Evolutionary conservation across 2,888 invertebrate genomes (phyloP).

Genomic region (Drosophila limbata): DNA sequence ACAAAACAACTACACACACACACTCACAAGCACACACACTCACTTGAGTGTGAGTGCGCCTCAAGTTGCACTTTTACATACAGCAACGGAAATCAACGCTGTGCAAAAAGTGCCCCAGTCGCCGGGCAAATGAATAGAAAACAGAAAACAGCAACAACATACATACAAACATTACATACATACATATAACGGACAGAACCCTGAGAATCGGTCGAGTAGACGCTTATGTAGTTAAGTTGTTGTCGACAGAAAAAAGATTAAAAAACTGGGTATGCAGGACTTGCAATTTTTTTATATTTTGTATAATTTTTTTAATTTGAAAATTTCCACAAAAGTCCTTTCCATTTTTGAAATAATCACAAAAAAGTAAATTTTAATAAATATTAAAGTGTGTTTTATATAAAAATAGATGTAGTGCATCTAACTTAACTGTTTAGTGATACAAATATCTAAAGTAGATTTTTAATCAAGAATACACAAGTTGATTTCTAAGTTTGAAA

Average conservation of each 20-base stretch:
- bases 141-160: slow-evolving; percentile 24
- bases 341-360: too few species aligned
- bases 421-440: too few species aligned
- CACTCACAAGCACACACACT: slow-evolving; percentile 42
- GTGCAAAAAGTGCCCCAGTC: slow-evolving; percentile 73
- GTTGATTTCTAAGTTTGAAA: too few species aligned
- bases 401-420: too few species aligned
- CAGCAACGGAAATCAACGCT: slow-evolving; percentile 78
- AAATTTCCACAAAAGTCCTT: too few species aligned
- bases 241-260: slow-evolving; percentile 7
- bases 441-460: background rate
- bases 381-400: too few species aligned
- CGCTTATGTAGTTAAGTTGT: slow-evolving; percentile 68
- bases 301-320: too few species aligned
- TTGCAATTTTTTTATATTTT: background rate
- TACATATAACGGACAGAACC: slow-evolving; percentile 9
- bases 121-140: slow-evolving; percentile 75
- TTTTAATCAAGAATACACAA: too few species aligned
- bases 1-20: slow-evolving; percentile 36
- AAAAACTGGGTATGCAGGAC: slow-evolving; percentile 25
- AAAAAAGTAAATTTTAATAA: too few species aligned
- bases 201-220: slow-evolving; percentile 17
- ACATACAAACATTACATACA: too few species aligned
- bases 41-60: slow-evolving; percentile 68
- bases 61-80: slow-evolving; percentile 80